These are phyloP conservation scores for Tylochromis polylepis DNA, from an alignment of 2,113 vertebrate species.

Conservation along the genomic window DNA sequence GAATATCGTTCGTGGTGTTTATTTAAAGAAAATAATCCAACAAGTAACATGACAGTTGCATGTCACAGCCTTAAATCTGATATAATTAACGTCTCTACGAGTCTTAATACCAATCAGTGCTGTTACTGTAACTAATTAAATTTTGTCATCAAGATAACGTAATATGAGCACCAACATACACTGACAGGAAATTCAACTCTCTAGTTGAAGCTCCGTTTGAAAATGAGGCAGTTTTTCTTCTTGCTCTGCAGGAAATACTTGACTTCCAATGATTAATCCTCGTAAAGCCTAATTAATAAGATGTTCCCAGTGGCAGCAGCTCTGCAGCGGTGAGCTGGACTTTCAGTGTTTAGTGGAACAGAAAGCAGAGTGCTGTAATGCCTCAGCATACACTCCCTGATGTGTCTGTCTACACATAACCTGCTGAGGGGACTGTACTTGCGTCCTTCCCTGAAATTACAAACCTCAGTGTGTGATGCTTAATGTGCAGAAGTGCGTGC, in stretches of 20 bases:
- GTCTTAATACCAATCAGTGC: neutral
- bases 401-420: neutral
- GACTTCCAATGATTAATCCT: neutral
- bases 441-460: conserved; percentile 14
- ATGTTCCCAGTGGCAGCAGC: neutral
- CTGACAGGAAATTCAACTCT: neutral
- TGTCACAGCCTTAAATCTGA: neutral
- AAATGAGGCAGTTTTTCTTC: neutral
- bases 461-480: conserved; percentile 16
- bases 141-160: neutral
- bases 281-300: neutral
- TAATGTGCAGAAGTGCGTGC: neutral
- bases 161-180: neutral
- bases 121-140: neutral
- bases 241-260: neutral
- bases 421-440: neutral
- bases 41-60: too few species aligned
- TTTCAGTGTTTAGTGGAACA: neutral
- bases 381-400: neutral
- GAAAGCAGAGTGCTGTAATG: conserved; percentile 1
- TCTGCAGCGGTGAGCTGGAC: neutral
- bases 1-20: neutral
- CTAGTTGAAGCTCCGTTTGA: neutral
- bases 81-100: neutral
- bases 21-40: neutral